Base-by-base conservation (phyloP, 2,888 invertebrate genomes). In the Stenolophus ochropezus region DNA sequence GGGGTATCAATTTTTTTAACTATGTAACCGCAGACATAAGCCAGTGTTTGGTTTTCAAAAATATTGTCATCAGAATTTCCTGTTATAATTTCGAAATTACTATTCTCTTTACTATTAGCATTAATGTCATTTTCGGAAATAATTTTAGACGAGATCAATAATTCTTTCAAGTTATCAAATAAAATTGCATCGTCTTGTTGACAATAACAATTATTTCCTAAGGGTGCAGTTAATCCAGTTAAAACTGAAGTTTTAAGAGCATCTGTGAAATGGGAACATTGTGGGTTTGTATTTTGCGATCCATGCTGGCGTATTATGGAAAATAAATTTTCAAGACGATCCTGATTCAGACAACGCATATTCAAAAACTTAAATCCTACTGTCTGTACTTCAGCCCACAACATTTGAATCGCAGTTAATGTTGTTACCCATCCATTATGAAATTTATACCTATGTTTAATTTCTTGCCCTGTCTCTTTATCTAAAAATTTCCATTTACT, bases 221-320 rank as follows among this genome's bases (percentile, higher is more conserved):
- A 0, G 4, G 61, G 61, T 1, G 61, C 61, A 23, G 61, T 61
- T 25, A 61, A 25, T 61, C 61, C 61, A 61, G 1, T 61, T 61
- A 61, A 61, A 6, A 61, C 25, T 21, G 25, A 8, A 8, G n/a
- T 61, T 61, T 61, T 61, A 16, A 61, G 5, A 8, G 61, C 61
- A 5, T 23, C 5, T 23, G 1, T 11, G n/a, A 61, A 61, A 1
- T 61, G 61, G 8, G 8, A 0, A 23, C 61, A 61, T 23, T 8
- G 8, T 61, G 25, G 61, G 1, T 61, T 61, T 23, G 61, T 23
- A 25, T 61, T 61, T 23, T 61, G 61, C 0, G 23, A 1, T 8
- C 61, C 25, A 11, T 61, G 61, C 5, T 61, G 61, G 4, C 61
- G 61, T 5, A 61, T 61, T 4, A 61, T 23, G n/a, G 3, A 23